Evolutionary conservation across 2,888 invertebrate genomes (phyloP).

Genomic region (Limulus polyphemus): DNA sequence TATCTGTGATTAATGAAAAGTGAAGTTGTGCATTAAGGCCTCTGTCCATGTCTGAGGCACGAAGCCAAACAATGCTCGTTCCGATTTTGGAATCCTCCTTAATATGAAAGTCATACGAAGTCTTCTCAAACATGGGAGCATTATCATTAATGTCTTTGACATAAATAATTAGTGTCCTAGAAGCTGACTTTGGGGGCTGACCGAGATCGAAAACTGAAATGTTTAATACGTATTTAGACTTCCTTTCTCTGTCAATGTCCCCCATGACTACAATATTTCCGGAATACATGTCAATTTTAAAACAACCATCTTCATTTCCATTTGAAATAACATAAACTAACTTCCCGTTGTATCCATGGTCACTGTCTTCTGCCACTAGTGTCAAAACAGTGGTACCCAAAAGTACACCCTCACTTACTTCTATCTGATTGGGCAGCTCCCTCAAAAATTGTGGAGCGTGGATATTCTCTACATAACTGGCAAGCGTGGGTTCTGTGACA

Average conservation of each 20-base stretch:
- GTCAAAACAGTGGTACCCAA: conserved; percentile 48
- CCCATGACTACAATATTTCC: conserved; percentile 77
- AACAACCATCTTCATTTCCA: conserved; percentile 60
- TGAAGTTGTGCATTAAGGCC: conserved; percentile 65
- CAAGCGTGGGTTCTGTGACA: conserved; percentile 46
- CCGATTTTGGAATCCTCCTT: conserved; percentile 75
- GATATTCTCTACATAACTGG: conserved; percentile 70
- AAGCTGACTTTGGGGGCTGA: conserved; percentile 61
- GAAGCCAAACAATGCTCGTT: conserved; percentile 66
- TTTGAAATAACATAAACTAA: conserved; percentile 72
- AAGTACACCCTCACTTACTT: conserved; percentile 67
- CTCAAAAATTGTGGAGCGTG: conserved; percentile 68
- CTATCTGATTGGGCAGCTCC: conserved; percentile 58
- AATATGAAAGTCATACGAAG: conserved; percentile 56
- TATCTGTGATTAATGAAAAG: conserved; percentile 60
- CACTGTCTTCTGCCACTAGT: conserved; percentile 64
- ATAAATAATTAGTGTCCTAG: conserved; percentile 60
- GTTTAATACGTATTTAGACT: conserved; percentile 68
- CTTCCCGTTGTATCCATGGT: conserved; percentile 82
- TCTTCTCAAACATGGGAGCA: conserved; percentile 68
- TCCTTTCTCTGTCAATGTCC: conserved; percentile 74
- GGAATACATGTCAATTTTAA: conserved; percentile 69
- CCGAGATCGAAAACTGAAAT: conserved; percentile 77
- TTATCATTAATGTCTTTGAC: conserved; percentile 85
- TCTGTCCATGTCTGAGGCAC: conserved; percentile 70